phyloP scores from a whole-genome alignment of 2,113 vertebrate genomes.

The Marmota monax region DNA sequence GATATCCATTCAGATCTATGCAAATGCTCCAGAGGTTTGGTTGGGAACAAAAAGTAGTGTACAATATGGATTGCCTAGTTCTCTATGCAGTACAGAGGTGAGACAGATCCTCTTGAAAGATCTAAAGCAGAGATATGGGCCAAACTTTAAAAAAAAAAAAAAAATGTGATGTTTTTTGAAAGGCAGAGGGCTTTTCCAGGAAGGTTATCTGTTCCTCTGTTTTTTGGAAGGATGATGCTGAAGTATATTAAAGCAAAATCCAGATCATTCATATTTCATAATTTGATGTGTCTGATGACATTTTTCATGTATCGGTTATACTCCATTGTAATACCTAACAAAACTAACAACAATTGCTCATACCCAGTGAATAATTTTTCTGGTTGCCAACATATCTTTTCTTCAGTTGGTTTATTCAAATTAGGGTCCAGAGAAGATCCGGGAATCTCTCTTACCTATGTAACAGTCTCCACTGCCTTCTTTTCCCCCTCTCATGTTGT shows the following conservation, averaged over 20 bases:
- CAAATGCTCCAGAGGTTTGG: background rate
- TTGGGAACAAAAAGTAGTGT: background rate
- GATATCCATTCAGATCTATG: background rate
- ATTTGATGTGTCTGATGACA: background rate
- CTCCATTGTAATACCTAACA: background rate
- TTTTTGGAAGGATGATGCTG: background rate
- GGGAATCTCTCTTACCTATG: background rate
- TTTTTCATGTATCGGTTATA: background rate
- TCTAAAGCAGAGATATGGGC: background rate
- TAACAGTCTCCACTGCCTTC: background rate
- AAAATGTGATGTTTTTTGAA: background rate
- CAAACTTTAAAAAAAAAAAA: background rate
- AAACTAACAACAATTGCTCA: background rate
- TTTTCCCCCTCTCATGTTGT: background rate
- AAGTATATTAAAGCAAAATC: conserved; percentile 28
- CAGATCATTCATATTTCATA: background rate
- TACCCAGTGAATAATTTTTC: background rate
- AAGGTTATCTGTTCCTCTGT: background rate
- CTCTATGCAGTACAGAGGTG: background rate
- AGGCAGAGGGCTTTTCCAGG: background rate
- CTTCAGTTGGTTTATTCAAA: background rate
- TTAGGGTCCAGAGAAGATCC: background rate
- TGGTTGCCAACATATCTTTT: background rate
- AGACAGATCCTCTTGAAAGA: background rate
- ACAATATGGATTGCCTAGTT: background rate